phyloP scores from a whole-genome alignment of 2,113 vertebrate genomes.

The Sclerurus mexicanus region DNA sequence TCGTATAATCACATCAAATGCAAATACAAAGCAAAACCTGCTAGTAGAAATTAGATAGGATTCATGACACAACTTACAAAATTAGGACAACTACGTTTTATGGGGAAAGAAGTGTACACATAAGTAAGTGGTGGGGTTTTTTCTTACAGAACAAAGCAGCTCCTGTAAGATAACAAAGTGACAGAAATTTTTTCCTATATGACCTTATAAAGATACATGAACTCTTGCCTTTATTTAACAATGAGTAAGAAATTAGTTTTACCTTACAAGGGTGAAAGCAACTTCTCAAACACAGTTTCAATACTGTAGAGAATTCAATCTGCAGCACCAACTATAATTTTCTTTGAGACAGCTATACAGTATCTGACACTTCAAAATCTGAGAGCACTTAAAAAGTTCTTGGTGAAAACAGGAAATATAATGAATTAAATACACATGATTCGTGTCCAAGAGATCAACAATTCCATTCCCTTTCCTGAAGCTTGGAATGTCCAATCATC shows the following conservation, averaged over 20 bases:
- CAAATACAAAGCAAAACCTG: neutral
- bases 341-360: neutral
- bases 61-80: neutral
- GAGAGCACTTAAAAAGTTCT: neutral
- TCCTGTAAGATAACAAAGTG: neutral
- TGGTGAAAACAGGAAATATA: constrained; percentile 10
- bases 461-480: neutral
- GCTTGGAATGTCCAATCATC: neutral
- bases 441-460: neutral
- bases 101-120: neutral
- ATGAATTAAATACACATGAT: neutral
- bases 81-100: neutral
- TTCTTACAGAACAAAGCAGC: neutral
- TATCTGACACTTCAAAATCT: neutral
- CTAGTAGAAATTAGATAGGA: neutral
- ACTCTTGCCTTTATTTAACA: neutral
- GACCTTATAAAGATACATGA: neutral
- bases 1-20: neutral
- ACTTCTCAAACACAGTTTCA: neutral
- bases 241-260: neutral
- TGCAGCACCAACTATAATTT: neutral
- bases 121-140: neutral
- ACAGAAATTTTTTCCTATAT: neutral
- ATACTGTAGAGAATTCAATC: neutral
- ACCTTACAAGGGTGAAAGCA: neutral